Base-by-base conservation (phyloP, 2,888 invertebrate species). In the Campoplex nolae region DNA sequence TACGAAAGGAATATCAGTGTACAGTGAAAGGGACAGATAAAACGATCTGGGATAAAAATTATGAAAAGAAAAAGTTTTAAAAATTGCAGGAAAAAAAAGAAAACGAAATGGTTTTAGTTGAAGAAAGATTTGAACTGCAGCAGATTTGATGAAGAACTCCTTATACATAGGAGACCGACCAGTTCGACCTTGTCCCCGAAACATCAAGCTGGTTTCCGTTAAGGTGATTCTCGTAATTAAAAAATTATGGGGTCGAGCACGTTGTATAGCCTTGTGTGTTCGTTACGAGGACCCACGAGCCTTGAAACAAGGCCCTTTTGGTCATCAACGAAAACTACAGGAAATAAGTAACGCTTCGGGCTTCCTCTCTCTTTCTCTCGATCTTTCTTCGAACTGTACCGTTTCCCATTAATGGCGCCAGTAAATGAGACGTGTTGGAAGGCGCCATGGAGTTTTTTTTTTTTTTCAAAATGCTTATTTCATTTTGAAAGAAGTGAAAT, bases 221-320 rank as follows among this genome's bases (percentile, higher is more conserved):
- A 86, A 90, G 89, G 88, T 88, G 86, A 89, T 90, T 90, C 86
- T 83, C 89, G 92, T 93, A 93, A 93, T 93, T 93, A 93, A 93
- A 93, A 93, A 93, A 93, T 92, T 93, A 93, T 90, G 92, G 92
- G 90, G 90, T 87, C 90, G 89, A 13, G 88, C 86, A 76, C 87
- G 84, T 87, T 90, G 89, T 84, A 23, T 23, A 84, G 88, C 89
- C 88, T 75, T 32, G 51, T 28, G 28, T 38, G 76, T 74, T 88
- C 84, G 84, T 89, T 87, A 88, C 58, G 78, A 77, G 65, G 67
- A 56, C 54, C 68, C 68, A 71, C 73, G 77, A 65, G 38, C 54
- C 9, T 74, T 48, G n/a, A 35, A 65, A 79, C 58, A 32, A 77
- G 73, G 38, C n/a, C 38, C 77, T 86, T 84, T 45, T 51, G 87